A percentile compares a stretch with the other conserved stretches of the same genome.
phyloP scores from a whole-genome alignment of 2,113 vertebrate species.

The Urocitellus parryii region DNA sequence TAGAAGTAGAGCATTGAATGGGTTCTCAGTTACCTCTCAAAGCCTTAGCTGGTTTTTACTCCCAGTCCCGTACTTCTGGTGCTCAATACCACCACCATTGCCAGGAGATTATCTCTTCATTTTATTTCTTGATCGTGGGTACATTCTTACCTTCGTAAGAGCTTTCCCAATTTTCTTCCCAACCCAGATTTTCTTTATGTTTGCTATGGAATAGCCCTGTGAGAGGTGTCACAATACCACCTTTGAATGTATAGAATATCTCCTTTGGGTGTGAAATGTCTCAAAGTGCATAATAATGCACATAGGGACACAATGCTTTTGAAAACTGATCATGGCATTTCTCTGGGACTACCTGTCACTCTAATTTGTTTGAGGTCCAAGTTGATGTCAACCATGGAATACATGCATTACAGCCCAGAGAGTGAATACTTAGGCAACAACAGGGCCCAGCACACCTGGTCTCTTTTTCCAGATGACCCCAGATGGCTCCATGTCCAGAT shows the following conservation, averaged over 20 bases:
- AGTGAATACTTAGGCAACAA: fast-evolving
- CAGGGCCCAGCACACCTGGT: not conserved
- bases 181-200: not conserved
- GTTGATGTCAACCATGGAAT: not conserved
- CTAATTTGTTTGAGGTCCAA: not conserved
- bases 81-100: not conserved
- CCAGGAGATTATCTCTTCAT: not conserved
- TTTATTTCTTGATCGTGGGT: not conserved
- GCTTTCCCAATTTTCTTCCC: not conserved
- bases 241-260: not conserved
- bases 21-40: constrained; percentile 43
- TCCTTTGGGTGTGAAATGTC: not conserved
- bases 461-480: not conserved
- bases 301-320: not conserved
- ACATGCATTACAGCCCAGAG: not conserved
- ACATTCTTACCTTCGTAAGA: not conserved
- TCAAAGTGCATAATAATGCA: not conserved
- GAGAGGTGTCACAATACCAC: not conserved
- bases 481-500: not conserved
- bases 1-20: constrained; percentile 68
- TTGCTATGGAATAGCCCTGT: not conserved
- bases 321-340: not conserved
- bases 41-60: not conserved
- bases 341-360: not conserved
- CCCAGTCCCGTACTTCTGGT: not conserved